Conservation (phyloP, 2,888 invertebrate species). For the Spodoptera exigua region DNA sequence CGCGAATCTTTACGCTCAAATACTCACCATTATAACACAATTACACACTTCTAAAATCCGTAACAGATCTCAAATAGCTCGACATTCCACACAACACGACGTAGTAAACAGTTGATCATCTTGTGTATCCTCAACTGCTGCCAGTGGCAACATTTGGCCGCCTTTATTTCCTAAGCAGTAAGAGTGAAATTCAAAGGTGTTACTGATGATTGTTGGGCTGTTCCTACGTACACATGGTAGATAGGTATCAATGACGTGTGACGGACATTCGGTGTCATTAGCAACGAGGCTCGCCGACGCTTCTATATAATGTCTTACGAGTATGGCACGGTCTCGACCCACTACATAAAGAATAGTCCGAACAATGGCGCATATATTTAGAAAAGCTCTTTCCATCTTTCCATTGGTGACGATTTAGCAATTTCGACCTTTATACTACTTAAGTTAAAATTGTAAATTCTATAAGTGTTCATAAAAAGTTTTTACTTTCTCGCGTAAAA, state of each 20-base stretch:
- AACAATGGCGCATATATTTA: slow-evolving; percentile 59
- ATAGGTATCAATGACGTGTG: slow-evolving; percentile 31
- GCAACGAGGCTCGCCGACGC: slow-evolving; percentile 50
- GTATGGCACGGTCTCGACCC: slow-evolving; percentile 54
- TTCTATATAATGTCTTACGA: slow-evolving; percentile 54
- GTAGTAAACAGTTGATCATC: slow-evolving; percentile 29
- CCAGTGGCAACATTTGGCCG: too few species aligned
- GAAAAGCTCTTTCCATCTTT: slow-evolving; percentile 37
- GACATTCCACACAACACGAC: slow-evolving; percentile 4
- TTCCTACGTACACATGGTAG: too few species aligned
- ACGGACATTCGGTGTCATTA: slow-evolving; percentile 67
- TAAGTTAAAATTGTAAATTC: slow-evolving; percentile 40
- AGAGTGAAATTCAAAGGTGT: too few species aligned
- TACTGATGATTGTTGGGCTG: too few species aligned
- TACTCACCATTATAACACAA: slow-evolving; percentile 7
- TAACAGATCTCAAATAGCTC: slow-evolving; percentile 20
- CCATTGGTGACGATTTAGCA: slow-evolving; percentile 33
- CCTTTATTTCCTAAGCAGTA: too few species aligned
- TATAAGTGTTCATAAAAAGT: slow-evolving; percentile 36
- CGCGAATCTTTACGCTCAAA: too few species aligned
- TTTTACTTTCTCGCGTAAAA: slow-evolving; percentile 1
- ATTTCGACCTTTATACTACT: slow-evolving; percentile 28
- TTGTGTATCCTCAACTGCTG: too few species aligned
- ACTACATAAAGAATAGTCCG: slow-evolving; percentile 59
- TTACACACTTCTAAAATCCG: slow-evolving; percentile 9